Evolutionary conservation across 2,113 vertebrate genomes (phyloP), one percentile per base, ranked within the genome.

Genomic region (Dipodomys stephensi): DNA sequence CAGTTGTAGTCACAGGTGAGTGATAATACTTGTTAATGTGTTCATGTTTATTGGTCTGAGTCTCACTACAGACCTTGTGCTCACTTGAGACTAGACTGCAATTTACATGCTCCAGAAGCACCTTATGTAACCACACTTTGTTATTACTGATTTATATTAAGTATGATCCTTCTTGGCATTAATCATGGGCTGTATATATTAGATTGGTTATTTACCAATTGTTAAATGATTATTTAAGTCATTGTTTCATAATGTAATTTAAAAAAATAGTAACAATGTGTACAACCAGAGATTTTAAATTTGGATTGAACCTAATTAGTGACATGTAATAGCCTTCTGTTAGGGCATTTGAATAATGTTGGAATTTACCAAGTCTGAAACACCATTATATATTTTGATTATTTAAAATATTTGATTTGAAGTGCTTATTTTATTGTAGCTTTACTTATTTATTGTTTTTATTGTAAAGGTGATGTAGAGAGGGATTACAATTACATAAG

Each of bases 101-200:
- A 89, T 44, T 72, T 87, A 91, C 72, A 86, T 53, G 16, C 71
- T 95, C 49, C 6, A 72, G 72, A 79, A 80, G 9, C 32, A 82
- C 44, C 25, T n/a, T 73, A 90, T 60, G 19, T 25, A 76, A 25
- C 2, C 1, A 71, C 62, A 39, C 18, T 82, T 72, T 81, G 35
- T 71, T 82, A 90, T 92, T 76, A 44, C 83, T 25, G 81, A 30
- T 88, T 22, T 49, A 57, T 13, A 73, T 46, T 23, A 80, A 60
- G 20, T 57, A 44, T 69, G 12, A 71, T 82, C 27, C 62, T 69
- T 57, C 28, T 76, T 92, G 68, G 9, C 35, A 78, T 62, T 94
- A 85, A 91, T 87, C 4, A 30, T 96, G 60, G 83, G 28, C 44
- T 74, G 4, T 49, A 68, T 89, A 81, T 88, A 73, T 72, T 81